Evolutionary conservation across 64 coral and sea anemone species (phyloP), one percentile per base, ranked within the genome.

Genomic region (Montipora efflorescens): DNA sequence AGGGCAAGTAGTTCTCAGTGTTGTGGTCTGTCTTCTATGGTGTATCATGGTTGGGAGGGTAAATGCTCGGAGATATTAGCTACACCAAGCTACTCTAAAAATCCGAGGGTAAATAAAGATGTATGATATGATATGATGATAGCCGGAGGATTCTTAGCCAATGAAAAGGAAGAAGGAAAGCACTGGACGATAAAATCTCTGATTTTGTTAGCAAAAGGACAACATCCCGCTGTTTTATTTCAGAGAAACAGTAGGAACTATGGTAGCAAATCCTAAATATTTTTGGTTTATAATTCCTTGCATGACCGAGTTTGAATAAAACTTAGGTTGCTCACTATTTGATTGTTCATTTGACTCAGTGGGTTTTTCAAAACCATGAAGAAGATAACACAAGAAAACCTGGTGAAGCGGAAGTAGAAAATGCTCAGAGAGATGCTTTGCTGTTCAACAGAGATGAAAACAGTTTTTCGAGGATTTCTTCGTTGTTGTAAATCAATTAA

Each of bases 281-380:
- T 64, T 64, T 86, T 23, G 6, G 16, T 86, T 50, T 7, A 71
- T 21, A 7, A 5, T 86, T 47, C 46, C 18, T 48, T 71, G 58
- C 43, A 71, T 71, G 59, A 70, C 14, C 82, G 82, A 86, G 62
- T 50, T 22, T 86, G 45, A 72, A 62, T 20, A 18, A 84, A 84
- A 67, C 36, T 43, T 14, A 83, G 57, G 62, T n/a, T 67, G 36
- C 13, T 18, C 49, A 50, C 4, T 11, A 14, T 64, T 71, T 9
- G 16, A 46, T 11, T 48, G 66, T 7, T 49, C 46, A 13, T 52
- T 18, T 70, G 58, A 62, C 18, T 72, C 82, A 71, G 66, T 86
- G 44, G 36, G 43, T 72, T 71, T 36, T 84, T 48, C 16, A 49
- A 70, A 72, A 72, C 82, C 82, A 19, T 52, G 66, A 72, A 59